phyloP scores from a whole-genome alignment of 1,140 invertebrate genomes.

The Myzus persicae region DNA sequence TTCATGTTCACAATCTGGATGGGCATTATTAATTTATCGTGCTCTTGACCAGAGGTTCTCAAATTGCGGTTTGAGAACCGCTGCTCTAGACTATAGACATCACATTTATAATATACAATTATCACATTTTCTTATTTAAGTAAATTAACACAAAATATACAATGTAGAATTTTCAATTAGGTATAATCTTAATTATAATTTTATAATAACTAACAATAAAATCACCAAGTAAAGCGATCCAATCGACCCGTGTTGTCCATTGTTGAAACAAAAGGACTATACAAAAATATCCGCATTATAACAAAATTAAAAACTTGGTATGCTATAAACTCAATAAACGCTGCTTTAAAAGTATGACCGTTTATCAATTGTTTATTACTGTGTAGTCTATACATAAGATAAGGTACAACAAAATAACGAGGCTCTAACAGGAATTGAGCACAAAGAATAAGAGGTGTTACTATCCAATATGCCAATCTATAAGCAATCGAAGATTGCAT shows the following conservation, averaged over 20 bases:
- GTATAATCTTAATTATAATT: neutral
- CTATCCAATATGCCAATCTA: slow-evolving; percentile 71
- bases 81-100: too few relatives aligned
- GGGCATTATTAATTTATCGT: too few relatives aligned
- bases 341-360: neutral
- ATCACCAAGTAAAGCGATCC: slow-evolving; percentile 48
- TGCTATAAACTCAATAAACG: neutral
- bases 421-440: slow-evolving; percentile 90
- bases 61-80: too few relatives aligned
- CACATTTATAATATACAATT: too few relatives aligned
- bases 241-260: slow-evolving; percentile 45
- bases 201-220: neutral
- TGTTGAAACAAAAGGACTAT: slow-evolving; percentile 7
- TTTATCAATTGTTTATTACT: neutral
- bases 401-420: slow-evolving; percentile 94
- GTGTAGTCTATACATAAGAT: slow-evolving; percentile 79
- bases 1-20: too few relatives aligned
- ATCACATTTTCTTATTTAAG: too few relatives aligned
- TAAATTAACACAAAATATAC: too few relatives aligned
- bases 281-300: slow-evolving; percentile 42
- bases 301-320: slow-evolving; percentile 12
- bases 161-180: too few relatives aligned
- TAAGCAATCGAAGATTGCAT: slow-evolving; percentile 63
- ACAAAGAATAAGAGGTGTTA: slow-evolving; percentile 72
- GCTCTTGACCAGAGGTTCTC: too few relatives aligned